A percentile compares a stretch with the other conserved stretches of the same genome.
phyloP scores from a whole-genome alignment of 1,140 invertebrate species.

The Marisa cornuarietis region DNA sequence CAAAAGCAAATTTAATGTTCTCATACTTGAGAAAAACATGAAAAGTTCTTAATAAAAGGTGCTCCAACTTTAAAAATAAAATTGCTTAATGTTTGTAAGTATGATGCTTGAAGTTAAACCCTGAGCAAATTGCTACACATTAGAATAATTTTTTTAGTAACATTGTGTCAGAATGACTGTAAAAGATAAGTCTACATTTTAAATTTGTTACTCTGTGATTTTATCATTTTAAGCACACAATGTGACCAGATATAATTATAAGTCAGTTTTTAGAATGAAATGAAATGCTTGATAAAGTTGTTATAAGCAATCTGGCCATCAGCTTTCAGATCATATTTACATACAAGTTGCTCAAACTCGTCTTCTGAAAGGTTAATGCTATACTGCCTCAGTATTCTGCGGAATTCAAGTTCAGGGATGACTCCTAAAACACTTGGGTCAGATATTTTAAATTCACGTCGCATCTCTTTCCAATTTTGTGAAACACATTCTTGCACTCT shows the following conservation, averaged over 20 bases:
- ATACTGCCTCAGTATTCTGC: slow-evolving; percentile 53
- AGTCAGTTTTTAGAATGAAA: not conserved
- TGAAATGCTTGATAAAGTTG: slow-evolving; percentile 50
- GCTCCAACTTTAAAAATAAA: not conserved
- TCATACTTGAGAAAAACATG: too few relatives aligned
- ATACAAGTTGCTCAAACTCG: slow-evolving; percentile 58
- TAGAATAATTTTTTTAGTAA: not conserved
- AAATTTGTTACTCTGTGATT: not conserved
- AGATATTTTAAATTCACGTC: slow-evolving; percentile 45
- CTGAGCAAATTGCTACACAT: too few relatives aligned
- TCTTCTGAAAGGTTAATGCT: slow-evolving; percentile 60
- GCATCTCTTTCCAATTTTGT: slow-evolving; percentile 62
- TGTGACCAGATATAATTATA: too few relatives aligned
- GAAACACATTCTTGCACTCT: slow-evolving; percentile 50
- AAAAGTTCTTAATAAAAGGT: not conserved
- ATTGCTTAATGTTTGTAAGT: not conserved
- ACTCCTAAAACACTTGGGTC: slow-evolving; percentile 44
- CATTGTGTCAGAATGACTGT: not conserved
- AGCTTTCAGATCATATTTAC: slow-evolving; percentile 58
- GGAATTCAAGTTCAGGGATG: slow-evolving; percentile 51
- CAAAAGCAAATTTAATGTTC: too few relatives aligned
- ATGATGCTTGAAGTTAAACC: not conserved
- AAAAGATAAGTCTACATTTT: not conserved
- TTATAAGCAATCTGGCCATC: slow-evolving; percentile 59
- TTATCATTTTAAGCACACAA: not conserved